phyloP scores from a whole-genome alignment of 2,113 vertebrate genomes.

The Macquaria ambigua region DNA sequence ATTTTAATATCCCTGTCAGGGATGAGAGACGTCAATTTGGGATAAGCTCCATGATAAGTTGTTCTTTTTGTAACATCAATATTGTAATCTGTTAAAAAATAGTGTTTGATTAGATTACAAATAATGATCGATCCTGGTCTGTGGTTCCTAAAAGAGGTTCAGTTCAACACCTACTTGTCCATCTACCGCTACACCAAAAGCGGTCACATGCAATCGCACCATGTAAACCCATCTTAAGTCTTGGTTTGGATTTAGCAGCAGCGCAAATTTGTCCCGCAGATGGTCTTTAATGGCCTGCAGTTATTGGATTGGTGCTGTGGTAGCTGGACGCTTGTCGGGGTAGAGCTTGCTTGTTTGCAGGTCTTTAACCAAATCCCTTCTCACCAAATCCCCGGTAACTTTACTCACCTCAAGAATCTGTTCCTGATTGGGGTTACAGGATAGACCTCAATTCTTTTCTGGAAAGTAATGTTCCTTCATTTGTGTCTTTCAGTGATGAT shows the following conservation, averaged over 20 bases:
- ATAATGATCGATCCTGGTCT: constrained; percentile 51
- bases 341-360: constrained; percentile 51
- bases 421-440: constrained; percentile 7
- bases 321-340: constrained; percentile 42
- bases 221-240: neutral
- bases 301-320: constrained; percentile 21
- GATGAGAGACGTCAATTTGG: neutral
- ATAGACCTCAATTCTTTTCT: neutral
- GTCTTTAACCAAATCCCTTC: constrained; percentile 55
- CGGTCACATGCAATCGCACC: neutral
- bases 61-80: neutral
- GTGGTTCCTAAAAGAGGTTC: constrained; percentile 19
- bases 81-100: neutral
- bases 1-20: neutral
- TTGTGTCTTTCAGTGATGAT: constrained; percentile 91
- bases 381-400: constrained; percentile 23
- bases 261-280: neutral
- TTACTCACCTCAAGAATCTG: constrained; percentile 7
- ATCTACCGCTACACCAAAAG: constrained; percentile 27
- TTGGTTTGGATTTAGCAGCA: constrained; percentile 2
- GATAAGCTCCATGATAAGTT: neutral
- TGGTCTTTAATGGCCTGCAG: neutral
- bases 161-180: constrained; percentile 19
- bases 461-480: neutral
- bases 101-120: constrained; percentile 33